Evolutionary conservation across 1,140 invertebrate species (phyloP), one percentile per base, ranked within the genome.

Genomic region (Daktulosphaira vitifoliae): DNA sequence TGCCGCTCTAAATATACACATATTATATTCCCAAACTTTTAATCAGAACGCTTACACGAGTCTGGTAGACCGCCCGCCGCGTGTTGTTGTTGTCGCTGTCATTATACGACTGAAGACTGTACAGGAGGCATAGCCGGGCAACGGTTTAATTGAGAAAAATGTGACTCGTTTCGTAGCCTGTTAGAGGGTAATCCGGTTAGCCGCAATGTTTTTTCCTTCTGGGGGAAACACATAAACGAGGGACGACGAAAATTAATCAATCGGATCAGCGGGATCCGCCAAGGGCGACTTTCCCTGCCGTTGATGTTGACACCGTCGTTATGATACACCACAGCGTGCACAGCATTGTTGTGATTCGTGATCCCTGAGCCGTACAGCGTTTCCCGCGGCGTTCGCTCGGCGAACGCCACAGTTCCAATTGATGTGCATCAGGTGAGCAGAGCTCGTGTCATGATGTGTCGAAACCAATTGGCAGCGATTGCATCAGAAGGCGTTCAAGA

Each of bases 121-220:
- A 33, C n/a, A n/a, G n/a, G n/a, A n/a, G n/a, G n/a, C n/a, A 11
- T 33, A 33, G 29, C 16, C 7, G 5, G 13, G 48, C n/a, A 4
- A 22, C 23, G 38, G 53, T 44, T 56, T 56, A 56, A 56, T 56
- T 56, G 53, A 56, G 53, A 56, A 56, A 56, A 56, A 56, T 56
- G 53, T 22, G 15, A 56, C 53, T 56, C 37, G 53, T 53, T 53
- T 20, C 29, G 33, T 13, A 20, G 22, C 37, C 39, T 22, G 29
- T 33, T 33, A n/a, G 29, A 33, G 29, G 29, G 29, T 56, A 56
- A 56, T 56, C 53, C 53, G 53, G 53, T 56, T 56, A 56, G 53
- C 53, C 53, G 53, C 53, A 44, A 15, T 26, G 22, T 11, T 39
- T 13, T 25, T n/a, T n/a, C 1, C 7, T 9, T 4, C 39, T 44